These are phyloP conservation scores for Pempheris klunzingeri DNA, from an alignment of 2,797 vertebrate genomes.

Conservation along the genomic window DNA sequence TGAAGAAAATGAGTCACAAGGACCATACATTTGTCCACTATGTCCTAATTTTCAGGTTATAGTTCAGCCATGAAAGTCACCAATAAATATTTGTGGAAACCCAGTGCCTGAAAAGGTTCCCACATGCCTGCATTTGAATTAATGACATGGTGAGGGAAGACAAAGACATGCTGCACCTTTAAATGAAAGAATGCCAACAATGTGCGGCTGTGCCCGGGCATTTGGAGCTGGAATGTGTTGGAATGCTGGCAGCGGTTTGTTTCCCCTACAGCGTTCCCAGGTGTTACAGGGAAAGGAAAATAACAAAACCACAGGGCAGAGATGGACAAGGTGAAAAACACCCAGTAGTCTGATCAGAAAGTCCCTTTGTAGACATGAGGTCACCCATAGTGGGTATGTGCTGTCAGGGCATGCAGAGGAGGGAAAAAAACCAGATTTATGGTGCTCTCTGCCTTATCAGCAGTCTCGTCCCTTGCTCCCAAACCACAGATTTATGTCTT, in stretches of 20 bases:
- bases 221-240: conserved; percentile 73
- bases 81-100: background rate
- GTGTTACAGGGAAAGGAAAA: conserved; percentile 77
- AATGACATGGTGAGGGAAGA: conserved; percentile 18
- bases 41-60: conserved; percentile 8
- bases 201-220: conserved; percentile 75
- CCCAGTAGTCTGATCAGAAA: conserved; percentile 68
- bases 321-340: conserved; percentile 62
- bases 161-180: conserved; percentile 72
- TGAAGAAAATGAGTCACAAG: background rate
- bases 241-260: conserved; percentile 77
- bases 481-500: conserved; percentile 58
- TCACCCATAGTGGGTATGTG: conserved; percentile 51
- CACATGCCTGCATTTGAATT: conserved; percentile 11
- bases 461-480: conserved; percentile 50
- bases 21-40: background rate
- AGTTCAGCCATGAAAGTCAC: background rate
- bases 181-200: conserved; percentile 74
- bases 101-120: background rate
- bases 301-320: conserved; percentile 58
- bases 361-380: conserved; percentile 75
- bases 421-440: conserved; percentile 57
- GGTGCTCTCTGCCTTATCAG: conserved; percentile 56
- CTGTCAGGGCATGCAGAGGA: conserved; percentile 60
- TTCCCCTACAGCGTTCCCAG: conserved; percentile 78